Evolutionary conservation across 1,140 invertebrate species (phyloP), one percentile per base, ranked within the genome.

Genomic region (Lepidurus apus): DNA sequence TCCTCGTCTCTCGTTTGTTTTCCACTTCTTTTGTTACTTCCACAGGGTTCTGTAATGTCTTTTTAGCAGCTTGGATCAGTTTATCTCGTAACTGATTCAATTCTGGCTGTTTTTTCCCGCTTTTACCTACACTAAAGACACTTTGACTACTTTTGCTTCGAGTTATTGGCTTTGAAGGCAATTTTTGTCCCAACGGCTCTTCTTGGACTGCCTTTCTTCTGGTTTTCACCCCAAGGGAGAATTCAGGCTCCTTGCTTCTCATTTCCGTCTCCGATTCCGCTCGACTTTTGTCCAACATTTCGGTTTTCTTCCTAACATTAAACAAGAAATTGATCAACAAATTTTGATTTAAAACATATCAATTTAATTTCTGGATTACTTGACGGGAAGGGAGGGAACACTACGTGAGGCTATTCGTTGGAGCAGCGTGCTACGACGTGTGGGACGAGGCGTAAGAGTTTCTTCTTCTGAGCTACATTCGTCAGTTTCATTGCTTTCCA

Each of bases 371-470:
- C 34, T 24, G 42, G 26, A 65, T 47, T 45, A 77, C 76, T 65
- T 79, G 43, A 8, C 43, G 42, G 80, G 77, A 75, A 76, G 78
- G 43, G 77, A 80, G 73, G 73, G 34, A 43, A 80, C 80, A 10
- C 80, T 81, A 10, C 77, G 77, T 11, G 17, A 65, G 21, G 53
- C 53, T n/a, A 65, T 81, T 82, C 75, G 74, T 81, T 43, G 81
- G 78, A 65, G 81, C 74, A 74, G 82, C 80, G 24, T 82, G 82
- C 43, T 81, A 73, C n/a, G 83, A 78, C 11, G 82, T 80, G n/a
- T 82, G 78, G 17, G 81, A 77, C 78, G 82, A 26, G 76, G 76
- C 13, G 9, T 26, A 0, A 34, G 76, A n/a, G 26, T 77, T 77
- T 77, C 65, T 74, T 79, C 75, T 43, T 47, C 73, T 11, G 78